Percentiles rank a stretch among this genome's conserved stretches.
These are phyloP conservation scores for Phalanger gymnotis DNA, from an alignment of 2,797 vertebrate genomes.

Conservation along the genomic window DNA sequence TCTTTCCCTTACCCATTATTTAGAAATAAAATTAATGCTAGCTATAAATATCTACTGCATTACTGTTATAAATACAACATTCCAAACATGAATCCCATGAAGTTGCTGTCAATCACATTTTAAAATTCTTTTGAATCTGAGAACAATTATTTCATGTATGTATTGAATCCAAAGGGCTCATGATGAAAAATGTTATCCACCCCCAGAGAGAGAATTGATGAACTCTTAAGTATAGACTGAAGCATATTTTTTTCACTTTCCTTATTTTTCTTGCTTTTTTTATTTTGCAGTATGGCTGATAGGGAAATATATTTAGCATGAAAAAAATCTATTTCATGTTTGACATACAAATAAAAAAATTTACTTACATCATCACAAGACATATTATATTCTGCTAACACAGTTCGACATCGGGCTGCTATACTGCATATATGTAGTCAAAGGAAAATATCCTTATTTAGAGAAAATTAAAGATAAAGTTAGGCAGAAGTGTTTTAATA, in stretches of 20 bases:
- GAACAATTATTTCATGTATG: background rate
- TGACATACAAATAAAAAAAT: constrained; percentile 40
- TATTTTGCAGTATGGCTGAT: background rate
- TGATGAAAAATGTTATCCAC: background rate
- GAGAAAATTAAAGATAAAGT: background rate
- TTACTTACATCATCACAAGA: constrained; percentile 99
- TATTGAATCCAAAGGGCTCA: background rate
- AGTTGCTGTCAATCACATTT: background rate
- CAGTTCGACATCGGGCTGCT: constrained; percentile 97
- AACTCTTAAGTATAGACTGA: background rate
- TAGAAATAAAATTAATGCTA: background rate
- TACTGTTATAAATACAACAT: background rate
- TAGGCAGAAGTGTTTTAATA: background rate
- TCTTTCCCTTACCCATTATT: background rate
- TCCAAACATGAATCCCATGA: background rate
- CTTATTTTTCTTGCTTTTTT: background rate
- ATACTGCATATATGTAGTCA: constrained; percentile 86
- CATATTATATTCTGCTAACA: constrained; percentile 99
- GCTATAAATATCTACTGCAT: background rate
- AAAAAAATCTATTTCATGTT: background rate
- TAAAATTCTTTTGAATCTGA: background rate
- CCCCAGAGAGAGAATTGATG: background rate
- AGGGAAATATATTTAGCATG: background rate
- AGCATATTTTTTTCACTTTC: background rate
- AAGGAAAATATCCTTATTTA: constrained; percentile 73